These are phyloP conservation scores for Gymnodraco acuticeps DNA, from an alignment of 2,797 vertebrate genomes.

Conservation along the genomic window DNA sequence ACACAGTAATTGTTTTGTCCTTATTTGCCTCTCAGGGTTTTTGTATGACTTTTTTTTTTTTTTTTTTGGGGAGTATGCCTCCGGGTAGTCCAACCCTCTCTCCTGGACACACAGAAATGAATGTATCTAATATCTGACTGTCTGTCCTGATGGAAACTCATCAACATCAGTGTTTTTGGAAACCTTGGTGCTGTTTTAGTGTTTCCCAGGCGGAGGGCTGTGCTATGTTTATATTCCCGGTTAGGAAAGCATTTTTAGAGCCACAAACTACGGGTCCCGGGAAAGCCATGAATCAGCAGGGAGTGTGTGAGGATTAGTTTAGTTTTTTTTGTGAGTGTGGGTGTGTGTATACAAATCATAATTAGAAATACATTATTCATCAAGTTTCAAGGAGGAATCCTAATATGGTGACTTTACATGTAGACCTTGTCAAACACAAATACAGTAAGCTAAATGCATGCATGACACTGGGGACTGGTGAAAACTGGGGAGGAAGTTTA, in stretches of 20 bases:
- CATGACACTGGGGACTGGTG: too few relatives aligned
- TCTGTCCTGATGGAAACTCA: not conserved
- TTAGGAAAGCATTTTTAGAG: constrained; percentile 34
- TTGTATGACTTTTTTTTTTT: too few relatives aligned
- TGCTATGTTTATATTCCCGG: constrained; percentile 28
- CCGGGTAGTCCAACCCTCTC: not conserved
- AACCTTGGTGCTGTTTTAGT: not conserved
- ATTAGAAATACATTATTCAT: too few relatives aligned
- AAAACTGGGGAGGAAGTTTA: too few relatives aligned
- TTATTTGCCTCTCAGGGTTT: too few relatives aligned
- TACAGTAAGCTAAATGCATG: too few relatives aligned
- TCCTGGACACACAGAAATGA: constrained; percentile 28
- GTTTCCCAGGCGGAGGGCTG: constrained; percentile 8
- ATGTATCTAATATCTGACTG: not conserved
- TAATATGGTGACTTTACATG: too few relatives aligned
- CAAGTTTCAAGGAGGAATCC: too few relatives aligned
- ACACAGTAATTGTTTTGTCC: too few relatives aligned
- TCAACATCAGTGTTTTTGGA: constrained; percentile 16
- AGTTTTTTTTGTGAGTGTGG: not conserved
- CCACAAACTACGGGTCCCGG: not conserved
- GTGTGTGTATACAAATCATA: not conserved
- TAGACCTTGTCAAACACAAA: too few relatives aligned
- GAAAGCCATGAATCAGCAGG: constrained; percentile 9
- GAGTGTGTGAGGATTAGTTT: not conserved
- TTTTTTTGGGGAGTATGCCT: too few relatives aligned